phyloP scores from a whole-genome alignment of 2,888 invertebrate species.

The Sesamia inferens region DNA sequence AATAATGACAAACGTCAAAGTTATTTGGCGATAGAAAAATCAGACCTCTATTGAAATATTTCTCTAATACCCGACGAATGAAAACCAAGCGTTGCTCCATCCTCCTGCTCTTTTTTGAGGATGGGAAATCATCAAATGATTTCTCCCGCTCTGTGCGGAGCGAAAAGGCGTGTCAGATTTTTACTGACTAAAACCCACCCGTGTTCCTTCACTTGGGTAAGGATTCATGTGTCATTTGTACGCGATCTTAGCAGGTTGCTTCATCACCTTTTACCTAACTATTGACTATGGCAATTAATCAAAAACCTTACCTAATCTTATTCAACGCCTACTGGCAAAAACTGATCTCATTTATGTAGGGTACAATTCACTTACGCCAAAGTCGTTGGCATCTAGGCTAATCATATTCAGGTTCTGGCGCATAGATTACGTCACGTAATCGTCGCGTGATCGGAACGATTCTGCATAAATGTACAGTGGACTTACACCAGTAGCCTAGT shows the following conservation, averaged over 20 bases:
- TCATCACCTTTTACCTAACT: slow-evolving; percentile 10
- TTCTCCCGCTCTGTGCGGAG: no score
- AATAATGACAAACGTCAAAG: no score
- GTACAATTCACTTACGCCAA: slow-evolving; percentile 48
- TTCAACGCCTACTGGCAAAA: slow-evolving; percentile 38
- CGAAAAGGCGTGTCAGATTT: no score
- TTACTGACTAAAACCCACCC: no score
- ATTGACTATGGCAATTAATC: slow-evolving; percentile 9
- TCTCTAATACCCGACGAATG: neutral
- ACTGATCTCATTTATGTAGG: slow-evolving; percentile 39
- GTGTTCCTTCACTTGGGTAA: neutral
- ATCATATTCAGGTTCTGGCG: slow-evolving; percentile 74
- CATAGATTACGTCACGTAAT: slow-evolving; percentile 70
- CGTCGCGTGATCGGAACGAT: slow-evolving; percentile 72
- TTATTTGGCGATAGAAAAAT: no score
- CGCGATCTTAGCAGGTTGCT: neutral
- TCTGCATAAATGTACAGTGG: slow-evolving; percentile 52
- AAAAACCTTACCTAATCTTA: slow-evolving; percentile 6
- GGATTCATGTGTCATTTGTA: neutral
- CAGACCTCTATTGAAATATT: neutral
- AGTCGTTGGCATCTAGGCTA: slow-evolving; percentile 71
- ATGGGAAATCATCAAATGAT: no score
- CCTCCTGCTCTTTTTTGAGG: neutral
- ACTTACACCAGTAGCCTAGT: slow-evolving; percentile 46
- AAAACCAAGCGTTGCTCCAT: neutral